Percentiles rank a stretch among this genome's conserved stretches.
phyloP scores from a whole-genome alignment of 1,140 invertebrate species.

The Formica selysi region DNA sequence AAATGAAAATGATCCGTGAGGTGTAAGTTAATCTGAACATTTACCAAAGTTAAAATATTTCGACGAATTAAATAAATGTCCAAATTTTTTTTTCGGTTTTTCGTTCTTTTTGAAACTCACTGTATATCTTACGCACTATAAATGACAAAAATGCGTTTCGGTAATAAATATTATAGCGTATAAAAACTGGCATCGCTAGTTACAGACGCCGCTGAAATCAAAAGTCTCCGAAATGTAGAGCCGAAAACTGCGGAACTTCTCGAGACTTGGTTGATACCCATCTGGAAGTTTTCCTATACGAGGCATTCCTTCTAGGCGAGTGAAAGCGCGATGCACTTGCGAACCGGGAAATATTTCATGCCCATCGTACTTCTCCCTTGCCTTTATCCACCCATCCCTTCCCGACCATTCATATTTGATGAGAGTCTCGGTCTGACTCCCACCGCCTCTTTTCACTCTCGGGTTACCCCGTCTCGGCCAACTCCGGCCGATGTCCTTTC shows the following conservation, averaged over 20 bases:
- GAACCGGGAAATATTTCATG: slow-evolving; percentile 78
- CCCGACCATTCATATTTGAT: slow-evolving; percentile 78
- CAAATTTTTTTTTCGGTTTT: not conserved
- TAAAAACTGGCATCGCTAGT: slow-evolving; percentile 44
- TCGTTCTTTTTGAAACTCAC: not conserved
- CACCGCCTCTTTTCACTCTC: slow-evolving; percentile 54
- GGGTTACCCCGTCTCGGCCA: slow-evolving; percentile 53
- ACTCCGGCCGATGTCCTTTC: slow-evolving; percentile 8
- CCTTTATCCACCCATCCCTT: slow-evolving; percentile 75
- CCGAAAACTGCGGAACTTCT: slow-evolving; percentile 47
- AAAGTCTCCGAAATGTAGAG: slow-evolving; percentile 17
- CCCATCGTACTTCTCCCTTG: slow-evolving; percentile 54
- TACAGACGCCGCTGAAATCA: slow-evolving; percentile 46
- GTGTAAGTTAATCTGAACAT: no score
- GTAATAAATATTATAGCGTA: slow-evolving; percentile 22
- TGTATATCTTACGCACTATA: not conserved
- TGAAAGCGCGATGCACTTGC: slow-evolving; percentile 73
- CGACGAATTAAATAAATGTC: not conserved
- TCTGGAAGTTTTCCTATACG: slow-evolving; percentile 62
- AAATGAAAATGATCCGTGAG: no score
- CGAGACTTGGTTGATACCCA: slow-evolving; percentile 68
- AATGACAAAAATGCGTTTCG: not conserved
- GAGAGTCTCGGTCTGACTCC: slow-evolving; percentile 68
- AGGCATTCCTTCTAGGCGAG: slow-evolving; percentile 39
- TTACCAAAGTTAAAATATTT: not conserved